Evolutionary conservation across 1,140 invertebrate genomes (phyloP), one percentile per base, ranked within the genome.

Genomic region (Cepaea nemoralis): DNA sequence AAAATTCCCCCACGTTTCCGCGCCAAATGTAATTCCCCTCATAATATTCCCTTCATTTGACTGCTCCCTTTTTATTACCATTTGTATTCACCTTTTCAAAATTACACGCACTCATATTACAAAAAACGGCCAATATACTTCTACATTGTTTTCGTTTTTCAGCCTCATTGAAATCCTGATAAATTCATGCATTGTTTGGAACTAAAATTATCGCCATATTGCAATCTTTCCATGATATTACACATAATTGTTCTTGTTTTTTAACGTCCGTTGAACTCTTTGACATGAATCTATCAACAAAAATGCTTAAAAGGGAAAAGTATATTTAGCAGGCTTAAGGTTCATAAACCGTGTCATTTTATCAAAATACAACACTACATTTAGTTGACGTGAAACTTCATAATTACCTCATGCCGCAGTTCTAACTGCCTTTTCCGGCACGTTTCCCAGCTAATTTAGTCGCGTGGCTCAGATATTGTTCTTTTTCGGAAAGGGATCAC

Each of bases 331-430:
- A 31, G n/a, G 33, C 59, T 27, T 63, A 1, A 16, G 59, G 6
- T 6, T 63, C 59, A 63, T 31, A 63, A 31, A 16, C 59, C 27
- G 27, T 63, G 59, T 31, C 27, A 63, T 27, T 31, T 63, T 63
- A 63, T 63, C 16, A 63, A 63, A 63, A 63, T 31, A 63, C 27
- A 63, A 63, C 59, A 63, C n/a, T 63, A 31, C 59, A 63, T 63
- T 63, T 63, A 31, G 27, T 27, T 31, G 59, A 63, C n/a, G 59
- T 31, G n/a, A 63, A 63, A 63, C 27, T 63, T 63, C n/a, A 63
- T 63, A 31, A 63, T 63, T 63, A 63, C 59, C n/a, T 19, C 59
- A 10, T 31, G 2, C n/a, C 50, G 50, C n/a, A n/a, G 33, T 63
- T 63, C 27, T 63, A 5, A 63, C 59, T 6, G 10, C n/a, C 33